Evolutionary conservation across 2,797 vertebrate genomes (phyloP).

Genomic region (Gastrophryne carolinensis): DNA sequence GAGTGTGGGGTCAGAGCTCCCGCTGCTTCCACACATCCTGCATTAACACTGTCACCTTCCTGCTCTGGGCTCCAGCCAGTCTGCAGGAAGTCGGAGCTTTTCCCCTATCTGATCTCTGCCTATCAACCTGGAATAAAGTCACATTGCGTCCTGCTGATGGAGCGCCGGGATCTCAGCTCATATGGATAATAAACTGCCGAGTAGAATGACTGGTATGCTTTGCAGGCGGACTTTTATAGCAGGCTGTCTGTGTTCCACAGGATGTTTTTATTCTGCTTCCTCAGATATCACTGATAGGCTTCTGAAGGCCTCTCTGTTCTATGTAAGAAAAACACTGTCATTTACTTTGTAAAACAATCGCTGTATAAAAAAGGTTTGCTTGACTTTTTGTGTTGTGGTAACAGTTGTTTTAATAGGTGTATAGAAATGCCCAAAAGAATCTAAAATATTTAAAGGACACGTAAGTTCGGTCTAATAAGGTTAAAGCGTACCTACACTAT

Average conservation of each 20-base stretch:
- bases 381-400: no score
- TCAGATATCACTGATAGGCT: background rate
- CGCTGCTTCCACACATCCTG: slow-evolving; percentile 57
- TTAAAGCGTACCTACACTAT: no score
- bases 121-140: slow-evolving; percentile 33
- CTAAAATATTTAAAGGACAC: no score
- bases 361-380: no score
- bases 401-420: no score
- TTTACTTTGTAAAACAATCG: no score
- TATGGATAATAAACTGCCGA: background rate
- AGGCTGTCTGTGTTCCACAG: background rate
- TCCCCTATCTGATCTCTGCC: slow-evolving; percentile 26
- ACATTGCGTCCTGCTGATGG: slow-evolving; percentile 18
- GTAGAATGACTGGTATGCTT: background rate
- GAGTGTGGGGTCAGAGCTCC: slow-evolving; percentile 50
- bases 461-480: no score
- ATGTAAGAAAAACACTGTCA: no score
- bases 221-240: background rate
- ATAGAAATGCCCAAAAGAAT: no score
- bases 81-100: slow-evolving; percentile 70
- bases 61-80: slow-evolving; percentile 75
- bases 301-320: no score
- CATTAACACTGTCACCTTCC: slow-evolving; percentile 72
- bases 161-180: background rate
- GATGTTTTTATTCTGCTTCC: background rate